phyloP scores from a whole-genome alignment of 1,140 invertebrate genomes.

The Xylocopa sonorina region DNA sequence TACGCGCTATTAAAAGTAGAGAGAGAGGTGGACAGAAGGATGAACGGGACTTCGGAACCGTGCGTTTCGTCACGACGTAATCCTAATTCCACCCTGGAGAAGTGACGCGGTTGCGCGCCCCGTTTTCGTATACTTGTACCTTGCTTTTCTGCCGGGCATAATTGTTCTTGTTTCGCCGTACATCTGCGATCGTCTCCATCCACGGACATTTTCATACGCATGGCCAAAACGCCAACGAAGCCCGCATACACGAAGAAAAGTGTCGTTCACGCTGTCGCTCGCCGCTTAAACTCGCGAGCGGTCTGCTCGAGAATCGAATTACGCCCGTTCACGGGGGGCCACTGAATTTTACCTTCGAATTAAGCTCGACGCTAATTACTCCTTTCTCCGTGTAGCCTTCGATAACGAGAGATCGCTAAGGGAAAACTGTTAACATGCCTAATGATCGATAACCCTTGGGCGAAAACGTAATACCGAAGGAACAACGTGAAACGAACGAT shows the following conservation, averaged over 20 bases:
- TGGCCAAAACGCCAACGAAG: not conserved
- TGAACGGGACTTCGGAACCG: no score
- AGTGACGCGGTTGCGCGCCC: not conserved
- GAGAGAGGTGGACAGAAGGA: no score
- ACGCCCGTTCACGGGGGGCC: not conserved
- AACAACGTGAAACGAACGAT: constrained; percentile 10
- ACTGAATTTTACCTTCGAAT: not conserved
- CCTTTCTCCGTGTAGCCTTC: constrained; percentile 31
- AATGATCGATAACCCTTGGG: not conserved
- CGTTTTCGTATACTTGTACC: constrained; percentile 55
- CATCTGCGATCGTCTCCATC: constrained; percentile 63
- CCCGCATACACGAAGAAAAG: constrained; percentile 6
- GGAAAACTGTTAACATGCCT: not conserved
- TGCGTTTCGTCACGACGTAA: constrained; percentile 30
- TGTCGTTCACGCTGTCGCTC: no score
- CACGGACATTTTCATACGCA: constrained; percentile 50
- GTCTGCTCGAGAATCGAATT: not conserved
- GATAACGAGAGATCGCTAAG: constrained; percentile 20
- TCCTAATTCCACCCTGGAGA: constrained; percentile 51
- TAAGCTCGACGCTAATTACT: not conserved
- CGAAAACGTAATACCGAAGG: constrained; percentile 30
- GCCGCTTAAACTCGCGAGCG: not conserved
- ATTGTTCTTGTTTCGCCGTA: constrained; percentile 50
- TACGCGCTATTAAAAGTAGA: not conserved
- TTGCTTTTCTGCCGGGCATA: constrained; percentile 67